Base-by-base conservation (phyloP, 1,140 invertebrate genomes). In the Acyrthosiphon pisum region DNA sequence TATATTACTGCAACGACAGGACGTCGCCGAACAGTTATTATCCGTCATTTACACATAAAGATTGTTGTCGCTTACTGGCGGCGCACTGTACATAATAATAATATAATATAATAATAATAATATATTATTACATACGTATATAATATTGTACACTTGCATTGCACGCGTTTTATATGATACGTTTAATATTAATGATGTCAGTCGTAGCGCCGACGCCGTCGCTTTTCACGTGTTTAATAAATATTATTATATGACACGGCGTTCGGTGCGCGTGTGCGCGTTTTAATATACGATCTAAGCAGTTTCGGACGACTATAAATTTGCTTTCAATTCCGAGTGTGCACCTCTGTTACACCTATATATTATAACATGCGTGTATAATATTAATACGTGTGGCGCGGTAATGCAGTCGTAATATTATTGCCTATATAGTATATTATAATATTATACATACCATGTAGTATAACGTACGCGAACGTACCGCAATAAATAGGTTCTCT, bases 191-290 rank as follows among this genome's bases (percentile, higher is more conserved):
- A 76, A 76, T n/a, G 60, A 83, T 83, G 20, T 9, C 76, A 83
- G 76, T n/a, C n/a, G n/a, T 83, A 83, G 76, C 76, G 6, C 76
- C 35, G n/a, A 35, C 14, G 35, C 76, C 18, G 76, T 18, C 35
- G 76, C 22, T 83, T 87, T 87, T 46, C 84, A n/a, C 84, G 84
- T 44, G 30, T 87, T 87, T 87, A 87, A 87, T 87, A 84, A 84
- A 76, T 76, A 76, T 84, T 41, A 84, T 84, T 84, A 30, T 41
- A 14, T 14, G 37, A 30, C 83, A 41, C 83, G 37, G 8, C 37
- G 83, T 84, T 84, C 11, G 37, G 83, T 76, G 60, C 37, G 37
- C 37, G 37, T 41, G 83, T 14, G 83, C 83, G 18, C 30, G 84
- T 46, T 26, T 30, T 87, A 84, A 35, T 76, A 76, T 76, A 76